Base-by-base conservation (phyloP, 2,888 invertebrate genomes). In the Tachina lurida region DNA sequence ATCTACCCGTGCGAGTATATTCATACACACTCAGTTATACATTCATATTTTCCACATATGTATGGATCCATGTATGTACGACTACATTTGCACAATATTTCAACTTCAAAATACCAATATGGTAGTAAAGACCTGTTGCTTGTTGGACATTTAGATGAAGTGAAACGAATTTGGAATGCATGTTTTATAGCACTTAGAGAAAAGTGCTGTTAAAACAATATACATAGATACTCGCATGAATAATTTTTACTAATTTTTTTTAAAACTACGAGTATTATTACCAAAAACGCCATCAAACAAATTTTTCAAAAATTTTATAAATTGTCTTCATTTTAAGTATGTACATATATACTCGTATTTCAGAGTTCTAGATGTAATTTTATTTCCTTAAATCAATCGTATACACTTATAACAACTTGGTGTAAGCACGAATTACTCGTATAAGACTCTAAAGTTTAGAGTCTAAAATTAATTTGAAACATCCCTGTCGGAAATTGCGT, bases 51-150 rank as follows among this genome's bases (percentile, higher is more conserved):
- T 22, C 22, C 22, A 22, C 22, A 22, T 31, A 31, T 31, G 31
- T 31, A 31, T 31, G 31, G 2, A n/a, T n/a, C 5, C 31, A 54
- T 3, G 9, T 39, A 39, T 39, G n/a, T 39, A 31, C 5, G 7
- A 31, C 7, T 17, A 45, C 3, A 60, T 56, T 45, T 13, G 22
- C 54, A 65, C 45, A 75, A 63, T 63, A 63, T 63, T 75, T 75
- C 62, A 70, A 54, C 17, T 76, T 76, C n/a, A 71, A 70, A 52
- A 62, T 78, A 39, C 43, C 62, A 75, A 76, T 63, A 54, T 80
- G 49, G 73, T 73, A 74, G 67, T 74, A 80, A 74, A 80, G 74
- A 80, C 67, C 74, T 80, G 67, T 74, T 74, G 80, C 65, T 60
- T 65, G 41, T 79, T 80, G 22, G 31, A 49, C 49, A 75, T 79